Evolutionary conservation across 2,888 invertebrate genomes (phyloP).

Genomic region (Glaucopsyche alexis): DNA sequence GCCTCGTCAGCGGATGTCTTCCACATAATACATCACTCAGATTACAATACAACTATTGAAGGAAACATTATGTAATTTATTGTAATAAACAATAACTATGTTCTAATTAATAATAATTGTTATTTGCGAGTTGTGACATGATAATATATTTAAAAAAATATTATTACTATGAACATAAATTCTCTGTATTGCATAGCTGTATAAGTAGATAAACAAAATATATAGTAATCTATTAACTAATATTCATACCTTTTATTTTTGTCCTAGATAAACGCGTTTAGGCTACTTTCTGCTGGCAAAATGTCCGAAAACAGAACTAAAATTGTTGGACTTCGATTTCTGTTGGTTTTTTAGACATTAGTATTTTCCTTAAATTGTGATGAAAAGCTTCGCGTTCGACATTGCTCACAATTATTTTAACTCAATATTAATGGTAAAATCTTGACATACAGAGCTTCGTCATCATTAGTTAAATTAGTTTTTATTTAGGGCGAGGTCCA

Average conservation of each 20-base stretch:
- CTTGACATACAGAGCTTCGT: not conserved
- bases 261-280: too few species aligned
- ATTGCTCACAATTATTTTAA: not conserved
- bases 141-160: not conserved
- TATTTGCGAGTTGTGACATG: not conserved
- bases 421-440: not conserved
- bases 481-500: too few species aligned
- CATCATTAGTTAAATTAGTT: not conserved
- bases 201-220: too few species aligned
- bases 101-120: not conserved
- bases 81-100: not conserved
- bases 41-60: conserved; percentile 2
- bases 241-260: too few species aligned
- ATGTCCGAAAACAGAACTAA: too few species aligned
- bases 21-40: not conserved
- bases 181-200: too few species aligned
- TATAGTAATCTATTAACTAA: too few species aligned
- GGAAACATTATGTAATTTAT: not conserved
- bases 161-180: not conserved
- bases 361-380: not conserved
- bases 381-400: not conserved
- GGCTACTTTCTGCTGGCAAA: too few species aligned
- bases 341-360: not conserved
- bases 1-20: not conserved
- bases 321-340: too few species aligned